A percentile compares a stretch with the other conserved stretches of the same genome.
phyloP scores from a whole-genome alignment of 2,113 vertebrate species.

The Ptychochromis oligacanthus region DNA sequence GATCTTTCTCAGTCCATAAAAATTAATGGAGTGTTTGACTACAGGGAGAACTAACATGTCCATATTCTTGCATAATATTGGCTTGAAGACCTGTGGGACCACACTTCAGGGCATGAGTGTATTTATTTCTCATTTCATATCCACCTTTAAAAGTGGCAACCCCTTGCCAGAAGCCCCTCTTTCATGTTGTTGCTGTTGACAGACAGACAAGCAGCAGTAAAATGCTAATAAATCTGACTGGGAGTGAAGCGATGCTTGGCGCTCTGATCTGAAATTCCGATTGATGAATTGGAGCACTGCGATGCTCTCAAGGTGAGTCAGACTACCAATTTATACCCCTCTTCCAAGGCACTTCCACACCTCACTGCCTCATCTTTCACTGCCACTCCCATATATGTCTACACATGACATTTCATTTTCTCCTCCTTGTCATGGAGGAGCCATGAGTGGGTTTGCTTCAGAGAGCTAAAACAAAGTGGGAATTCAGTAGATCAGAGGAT shows the following conservation, averaged over 20 bases:
- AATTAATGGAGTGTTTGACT: constrained; percentile 42
- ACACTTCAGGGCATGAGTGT: constrained; percentile 47
- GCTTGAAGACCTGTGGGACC: constrained; percentile 55
- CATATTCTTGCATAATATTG: constrained; percentile 61
- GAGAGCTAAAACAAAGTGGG: constrained; percentile 44
- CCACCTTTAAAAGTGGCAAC: constrained; percentile 50
- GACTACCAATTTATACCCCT: constrained; percentile 57
- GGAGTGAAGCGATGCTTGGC: constrained; percentile 45
- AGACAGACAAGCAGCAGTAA: constrained; percentile 60
- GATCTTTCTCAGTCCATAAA: constrained; percentile 38
- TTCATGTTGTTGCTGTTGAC: constrained; percentile 64
- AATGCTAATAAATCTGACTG: constrained; percentile 73
- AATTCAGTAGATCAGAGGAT: constrained; percentile 41
- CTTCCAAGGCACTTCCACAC: constrained; percentile 47
- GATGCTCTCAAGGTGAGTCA: constrained; percentile 72
- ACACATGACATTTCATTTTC: constrained; percentile 55
- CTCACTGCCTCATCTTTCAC: constrained; percentile 52
- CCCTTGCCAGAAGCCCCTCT: constrained; percentile 57
- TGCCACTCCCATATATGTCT: constrained; percentile 53
- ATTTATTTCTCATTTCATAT: constrained; percentile 65
- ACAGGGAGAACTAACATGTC: constrained; percentile 17
- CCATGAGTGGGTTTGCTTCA: constrained; percentile 20
- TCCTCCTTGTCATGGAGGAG: constrained; percentile 39
- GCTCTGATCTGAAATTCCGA: constrained; percentile 75
- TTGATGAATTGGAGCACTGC: constrained; percentile 69